Evolutionary conservation across 35 echinoderm and acorn worm genomes (phyloP).

Genomic region (Lytechinus pictus): DNA sequence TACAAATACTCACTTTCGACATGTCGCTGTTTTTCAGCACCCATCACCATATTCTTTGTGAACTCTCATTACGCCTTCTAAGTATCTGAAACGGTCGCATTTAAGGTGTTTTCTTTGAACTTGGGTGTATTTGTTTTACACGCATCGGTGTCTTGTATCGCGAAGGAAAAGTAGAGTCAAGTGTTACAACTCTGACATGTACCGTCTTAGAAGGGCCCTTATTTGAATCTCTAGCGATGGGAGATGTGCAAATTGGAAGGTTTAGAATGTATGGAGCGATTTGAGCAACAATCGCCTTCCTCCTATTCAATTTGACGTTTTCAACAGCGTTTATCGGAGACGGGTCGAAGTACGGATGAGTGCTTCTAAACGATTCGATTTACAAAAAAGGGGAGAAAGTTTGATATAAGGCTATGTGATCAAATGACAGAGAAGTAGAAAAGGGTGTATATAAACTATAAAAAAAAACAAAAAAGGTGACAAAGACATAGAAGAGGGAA

Average conservation of each 20-base stretch:
- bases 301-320: constrained; percentile 3
- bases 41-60: background rate
- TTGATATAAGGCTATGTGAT: no score
- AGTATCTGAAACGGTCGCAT: background rate
- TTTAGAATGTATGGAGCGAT: background rate
- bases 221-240: background rate
- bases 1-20: background rate
- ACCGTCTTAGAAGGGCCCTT: background rate
- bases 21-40: background rate
- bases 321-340: constrained; percentile 5
- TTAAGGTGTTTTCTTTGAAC: background rate
- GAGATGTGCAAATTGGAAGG: constrained; percentile 25
- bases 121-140: constrained; percentile 31
- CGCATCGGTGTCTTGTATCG: constrained; percentile 23
- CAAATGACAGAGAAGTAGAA: background rate
- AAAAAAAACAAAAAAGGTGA: background rate
- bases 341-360: background rate
- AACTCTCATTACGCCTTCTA: background rate
- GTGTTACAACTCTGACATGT: constrained; percentile 15
- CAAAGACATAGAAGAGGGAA: background rate
- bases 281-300: constrained; percentile 9
- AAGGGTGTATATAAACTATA: background rate
- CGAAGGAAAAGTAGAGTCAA: background rate
- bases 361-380: background rate
- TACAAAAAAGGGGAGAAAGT: background rate